Percentiles rank a stretch among this genome's conserved stretches.
Evolutionary conservation across 2,113 vertebrate genomes (phyloP).

Genomic region (Gnathonemus longibarbis): DNA sequence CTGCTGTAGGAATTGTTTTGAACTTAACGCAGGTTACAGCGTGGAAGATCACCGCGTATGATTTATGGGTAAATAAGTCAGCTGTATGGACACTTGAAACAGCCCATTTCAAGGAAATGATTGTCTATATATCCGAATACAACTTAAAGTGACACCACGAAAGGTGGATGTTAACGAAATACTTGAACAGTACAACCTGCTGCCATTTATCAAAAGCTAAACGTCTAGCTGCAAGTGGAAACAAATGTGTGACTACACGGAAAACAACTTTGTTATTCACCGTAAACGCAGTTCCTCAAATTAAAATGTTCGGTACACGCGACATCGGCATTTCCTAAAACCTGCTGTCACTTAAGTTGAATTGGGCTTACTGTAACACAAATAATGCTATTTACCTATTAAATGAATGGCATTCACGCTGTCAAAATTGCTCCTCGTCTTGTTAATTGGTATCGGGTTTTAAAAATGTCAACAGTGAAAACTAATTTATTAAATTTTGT

Average conservation of each 20-base stretch:
- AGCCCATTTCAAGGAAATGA: neutral
- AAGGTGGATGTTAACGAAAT: neutral
- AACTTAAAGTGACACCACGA: neutral
- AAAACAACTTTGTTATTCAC: no score
- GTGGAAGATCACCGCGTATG: neutral
- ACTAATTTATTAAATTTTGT: neutral
- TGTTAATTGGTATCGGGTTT: neutral
- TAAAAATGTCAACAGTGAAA: neutral
- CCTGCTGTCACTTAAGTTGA: no score
- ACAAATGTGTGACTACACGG: no score
- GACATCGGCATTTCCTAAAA: no score
- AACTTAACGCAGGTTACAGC: neutral
- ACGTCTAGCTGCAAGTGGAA: neutral
- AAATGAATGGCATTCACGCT: no score
- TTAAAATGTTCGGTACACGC: no score
- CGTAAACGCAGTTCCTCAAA: no score
- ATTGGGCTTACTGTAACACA: no score
- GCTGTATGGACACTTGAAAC: neutral
- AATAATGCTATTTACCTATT: no score
- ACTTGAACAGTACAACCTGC: neutral
- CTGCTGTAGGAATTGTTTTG: neutral
- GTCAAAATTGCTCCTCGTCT: neutral
- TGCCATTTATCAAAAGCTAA: neutral
- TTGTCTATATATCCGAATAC: neutral
- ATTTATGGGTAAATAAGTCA: neutral